A percentile compares a stretch with the other conserved stretches of the same genome.
phyloP scores from a whole-genome alignment of 2,888 invertebrate genomes.

The Bruchidius siliquastri region DNA sequence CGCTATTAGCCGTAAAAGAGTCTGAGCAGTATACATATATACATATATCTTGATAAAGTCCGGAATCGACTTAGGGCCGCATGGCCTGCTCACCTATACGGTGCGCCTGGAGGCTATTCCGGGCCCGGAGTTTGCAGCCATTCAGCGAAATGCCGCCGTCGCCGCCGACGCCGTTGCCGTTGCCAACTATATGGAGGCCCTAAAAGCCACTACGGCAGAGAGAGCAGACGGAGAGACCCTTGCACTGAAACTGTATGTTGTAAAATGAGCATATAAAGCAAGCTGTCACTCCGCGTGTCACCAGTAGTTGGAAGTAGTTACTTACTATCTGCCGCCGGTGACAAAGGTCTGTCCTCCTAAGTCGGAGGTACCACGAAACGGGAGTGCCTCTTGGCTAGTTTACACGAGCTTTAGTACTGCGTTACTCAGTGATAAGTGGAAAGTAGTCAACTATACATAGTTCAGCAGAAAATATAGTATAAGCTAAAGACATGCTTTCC shows the following conservation, averaged over 20 bases:
- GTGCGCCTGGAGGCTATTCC: constrained; percentile 41
- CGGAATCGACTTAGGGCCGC: constrained; percentile 21
- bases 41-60: constrained; percentile 24
- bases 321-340: background rate
- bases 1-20: background rate
- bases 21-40: constrained; percentile 5
- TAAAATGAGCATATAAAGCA: constrained; percentile 50
- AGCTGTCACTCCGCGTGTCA: constrained; percentile 40
- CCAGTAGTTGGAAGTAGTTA: constrained; percentile 21
- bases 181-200: constrained; percentile 29
- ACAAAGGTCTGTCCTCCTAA: background rate
- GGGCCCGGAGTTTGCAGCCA: constrained; percentile 8
- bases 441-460: too few relatives aligned
- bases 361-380: background rate
- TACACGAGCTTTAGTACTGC: too few relatives aligned
- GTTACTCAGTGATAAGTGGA: too few relatives aligned
- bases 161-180: background rate
- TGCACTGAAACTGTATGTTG: constrained; percentile 32
- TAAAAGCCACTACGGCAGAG: constrained; percentile 39
- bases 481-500: too few relatives aligned
- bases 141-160: constrained; percentile 13
- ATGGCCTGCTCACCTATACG: constrained; percentile 40
- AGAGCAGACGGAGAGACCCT: constrained; percentile 1
- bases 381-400: background rate
- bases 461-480: too few relatives aligned